These are phyloP conservation scores for Hypena proboscidalis DNA, from an alignment of 2,888 invertebrate species.

Conservation along the genomic window DNA sequence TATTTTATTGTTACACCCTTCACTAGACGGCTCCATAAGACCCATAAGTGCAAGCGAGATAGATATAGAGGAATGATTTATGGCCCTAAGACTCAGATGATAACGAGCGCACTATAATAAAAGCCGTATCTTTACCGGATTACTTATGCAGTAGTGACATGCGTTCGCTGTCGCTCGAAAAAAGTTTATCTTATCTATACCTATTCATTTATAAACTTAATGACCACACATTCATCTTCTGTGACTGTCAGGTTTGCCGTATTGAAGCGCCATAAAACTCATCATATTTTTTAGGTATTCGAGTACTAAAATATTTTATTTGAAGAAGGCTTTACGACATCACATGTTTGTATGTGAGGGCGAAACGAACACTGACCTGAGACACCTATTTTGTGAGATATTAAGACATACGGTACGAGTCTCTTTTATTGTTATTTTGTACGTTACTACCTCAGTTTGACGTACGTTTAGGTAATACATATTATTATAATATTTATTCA, in stretches of 20 bases:
- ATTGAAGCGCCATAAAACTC: slow-evolving; percentile 38
- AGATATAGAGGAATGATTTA: too few relatives aligned
- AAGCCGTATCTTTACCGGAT: too few relatives aligned
- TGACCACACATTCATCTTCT: too few relatives aligned
- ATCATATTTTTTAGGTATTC: slow-evolving; percentile 35
- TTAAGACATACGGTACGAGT: slow-evolving; percentile 35
- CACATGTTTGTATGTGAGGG: slow-evolving; percentile 32
- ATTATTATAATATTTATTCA: slow-evolving; percentile 11
- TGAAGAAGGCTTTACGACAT: slow-evolving; percentile 38
- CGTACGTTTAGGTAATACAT: slow-evolving; percentile 1
- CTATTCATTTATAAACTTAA: too few relatives aligned
- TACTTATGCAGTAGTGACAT: too few relatives aligned
- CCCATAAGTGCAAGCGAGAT: too few relatives aligned
- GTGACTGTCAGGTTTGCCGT: slow-evolving; percentile 4
- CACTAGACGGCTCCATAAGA: too few relatives aligned
- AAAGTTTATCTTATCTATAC: too few relatives aligned
- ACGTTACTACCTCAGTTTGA: slow-evolving; percentile 21
- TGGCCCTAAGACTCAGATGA: too few relatives aligned
- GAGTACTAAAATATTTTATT: slow-evolving; percentile 45
- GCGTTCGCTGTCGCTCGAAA: too few relatives aligned
- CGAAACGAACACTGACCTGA: slow-evolving; percentile 20
- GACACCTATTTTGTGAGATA: slow-evolving; percentile 27
- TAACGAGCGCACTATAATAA: too few relatives aligned
- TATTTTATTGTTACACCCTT: too few relatives aligned
- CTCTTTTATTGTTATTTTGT: slow-evolving; percentile 35